Conservation (phyloP, 1,140 invertebrate species). For the Holotrichia oblita region DNA sequence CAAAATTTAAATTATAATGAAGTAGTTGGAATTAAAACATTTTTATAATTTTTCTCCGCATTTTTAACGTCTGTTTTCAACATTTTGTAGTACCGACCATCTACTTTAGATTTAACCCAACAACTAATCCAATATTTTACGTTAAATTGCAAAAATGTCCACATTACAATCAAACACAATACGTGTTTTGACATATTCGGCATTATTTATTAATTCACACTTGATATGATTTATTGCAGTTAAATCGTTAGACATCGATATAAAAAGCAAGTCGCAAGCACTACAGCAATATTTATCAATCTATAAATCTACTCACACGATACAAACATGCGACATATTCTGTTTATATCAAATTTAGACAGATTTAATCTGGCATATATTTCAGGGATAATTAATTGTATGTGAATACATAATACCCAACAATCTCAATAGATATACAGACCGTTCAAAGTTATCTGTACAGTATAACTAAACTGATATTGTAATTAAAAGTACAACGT, state of each 20-base stretch:
- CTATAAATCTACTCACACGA: background rate
- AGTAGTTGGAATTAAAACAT: no score
- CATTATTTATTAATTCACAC: background rate
- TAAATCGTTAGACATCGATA: background rate
- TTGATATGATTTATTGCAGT: background rate
- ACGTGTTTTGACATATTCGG: background rate
- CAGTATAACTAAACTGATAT: background rate
- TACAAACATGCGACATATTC: background rate
- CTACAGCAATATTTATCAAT: background rate
- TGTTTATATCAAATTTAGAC: background rate
- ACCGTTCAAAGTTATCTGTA: background rate
- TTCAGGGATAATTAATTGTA: background rate
- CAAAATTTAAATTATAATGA: no score
- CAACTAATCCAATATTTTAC: background rate
- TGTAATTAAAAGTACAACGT: background rate
- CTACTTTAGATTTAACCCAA: background rate
- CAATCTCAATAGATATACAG: background rate
- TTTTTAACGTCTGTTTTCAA: no score
- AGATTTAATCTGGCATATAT: background rate
- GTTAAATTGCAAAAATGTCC: background rate
- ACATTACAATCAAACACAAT: background rate
- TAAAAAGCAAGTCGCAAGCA: background rate
- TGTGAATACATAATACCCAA: background rate
- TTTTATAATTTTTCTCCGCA: no score
- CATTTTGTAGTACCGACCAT: no score